Evolutionary conservation across 2,113 vertebrate species (phyloP), one percentile per base, ranked within the genome.

Genomic region (Rhabdornis inornatus): DNA sequence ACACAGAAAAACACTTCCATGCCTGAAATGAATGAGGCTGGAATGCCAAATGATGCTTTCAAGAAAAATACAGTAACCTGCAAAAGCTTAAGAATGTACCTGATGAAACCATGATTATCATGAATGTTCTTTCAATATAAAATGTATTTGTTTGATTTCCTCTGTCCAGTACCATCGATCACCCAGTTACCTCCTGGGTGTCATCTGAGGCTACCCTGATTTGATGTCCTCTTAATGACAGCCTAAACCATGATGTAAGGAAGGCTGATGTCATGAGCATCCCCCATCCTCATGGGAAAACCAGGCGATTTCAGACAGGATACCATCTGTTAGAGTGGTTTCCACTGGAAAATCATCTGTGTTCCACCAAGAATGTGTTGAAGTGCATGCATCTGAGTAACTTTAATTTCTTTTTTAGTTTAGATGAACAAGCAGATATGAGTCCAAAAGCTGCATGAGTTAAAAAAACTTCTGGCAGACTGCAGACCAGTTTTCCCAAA

Each of bases 361-460:
- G 53, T 80, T 92, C 42, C 37, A 4, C 37, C 42, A 83, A 83
- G 83, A 63, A 23, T 77, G 53, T 69, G 37, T 39, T 86, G 49
- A 94, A 94, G 47, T 68, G 31, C 28, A 57, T 61, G 40, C 8
- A 5, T 72, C 78, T 91, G 77, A 63, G 35, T 42, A 76, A 89
- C 70, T 83, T 82, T 11, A 20, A 4, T 12, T 52, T 76, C 76
- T 89, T 40, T 91, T 92, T 96, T 74, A 69, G 66, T 90, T 92
- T 63, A 94, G 63, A 80, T 85, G 66, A 94, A 65, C 95, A 88
- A 95, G 82, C 88, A 95, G 42, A 88, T 85, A 53, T 16, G 30
- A 74, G 40, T 74, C 75, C 68, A 90, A 96, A 93, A 69, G 28
- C 71, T 70, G 39, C 1, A 2, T n/a, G 77, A 90, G 69, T 90